Conservation (phyloP, 2,113 vertebrate species). For the Brachirus orientalis region DNA sequence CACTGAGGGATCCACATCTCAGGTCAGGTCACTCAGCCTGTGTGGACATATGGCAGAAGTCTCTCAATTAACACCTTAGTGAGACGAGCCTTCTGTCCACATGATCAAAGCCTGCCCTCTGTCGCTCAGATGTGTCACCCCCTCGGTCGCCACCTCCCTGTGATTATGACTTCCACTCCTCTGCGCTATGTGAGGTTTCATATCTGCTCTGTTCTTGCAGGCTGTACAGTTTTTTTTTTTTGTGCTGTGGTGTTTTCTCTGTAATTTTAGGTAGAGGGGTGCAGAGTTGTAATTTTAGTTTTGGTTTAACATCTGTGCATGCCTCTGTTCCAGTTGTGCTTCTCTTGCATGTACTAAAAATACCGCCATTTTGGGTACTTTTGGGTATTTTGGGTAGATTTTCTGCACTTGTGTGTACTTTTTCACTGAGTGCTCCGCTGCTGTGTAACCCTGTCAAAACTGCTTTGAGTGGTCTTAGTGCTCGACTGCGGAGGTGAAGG, state of each 20-base stretch:
- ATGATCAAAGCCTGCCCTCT: constrained; percentile 71
- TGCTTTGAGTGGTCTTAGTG: background rate
- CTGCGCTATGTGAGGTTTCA: constrained; percentile 53
- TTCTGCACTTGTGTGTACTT: background rate
- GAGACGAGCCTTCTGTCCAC: constrained; percentile 63
- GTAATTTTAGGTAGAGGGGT: constrained; percentile 50
- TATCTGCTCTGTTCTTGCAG: constrained; percentile 45
- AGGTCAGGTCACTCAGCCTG: background rate
- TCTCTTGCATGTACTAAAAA: constrained; percentile 44
- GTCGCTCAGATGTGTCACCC: constrained; percentile 47
- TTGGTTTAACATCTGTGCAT: constrained; percentile 54
- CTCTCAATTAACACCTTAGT: constrained; percentile 68
- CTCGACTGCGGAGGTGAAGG: constrained; percentile 32
- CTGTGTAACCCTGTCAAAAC: background rate
- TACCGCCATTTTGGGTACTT: constrained; percentile 3
- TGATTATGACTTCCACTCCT: constrained; percentile 69
- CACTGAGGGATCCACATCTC: constrained; percentile 17
- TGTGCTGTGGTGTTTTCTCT: constrained; percentile 44
- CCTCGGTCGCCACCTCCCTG: constrained; percentile 34
- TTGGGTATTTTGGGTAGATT: background rate
- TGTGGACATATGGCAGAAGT: constrained; percentile 63
- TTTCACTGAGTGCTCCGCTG: background rate
- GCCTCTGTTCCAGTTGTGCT: constrained; percentile 23
- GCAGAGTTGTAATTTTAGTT: constrained; percentile 60
- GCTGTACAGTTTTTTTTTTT: constrained; percentile 9